Conservation (phyloP, 1,140 invertebrate genomes). For the Drosophila asahinai region DNA sequence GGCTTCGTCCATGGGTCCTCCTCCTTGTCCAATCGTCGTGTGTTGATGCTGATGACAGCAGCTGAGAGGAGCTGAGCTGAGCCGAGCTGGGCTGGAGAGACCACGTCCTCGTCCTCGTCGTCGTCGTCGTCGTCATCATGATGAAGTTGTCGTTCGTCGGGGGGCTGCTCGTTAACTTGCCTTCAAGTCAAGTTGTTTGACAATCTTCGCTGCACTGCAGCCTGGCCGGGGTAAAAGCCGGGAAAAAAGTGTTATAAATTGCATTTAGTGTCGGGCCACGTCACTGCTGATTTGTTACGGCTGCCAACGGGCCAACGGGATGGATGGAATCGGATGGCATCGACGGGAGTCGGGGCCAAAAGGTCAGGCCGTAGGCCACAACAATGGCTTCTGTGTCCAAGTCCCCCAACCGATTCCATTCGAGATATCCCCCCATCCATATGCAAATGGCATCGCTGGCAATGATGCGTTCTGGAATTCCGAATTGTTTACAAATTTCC, state of each 20-base stretch:
- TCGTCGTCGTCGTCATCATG: slow-evolving; percentile 40
- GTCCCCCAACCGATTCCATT: not conserved
- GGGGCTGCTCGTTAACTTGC: slow-evolving; percentile 78
- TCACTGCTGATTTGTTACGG: slow-evolving; percentile 81
- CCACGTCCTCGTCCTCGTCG: slow-evolving; percentile 9
- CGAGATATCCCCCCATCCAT: slow-evolving; percentile 17
- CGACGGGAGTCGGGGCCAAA: slow-evolving; percentile 31
- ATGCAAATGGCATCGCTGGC: slow-evolving; percentile 59
- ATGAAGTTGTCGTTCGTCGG: slow-evolving; percentile 70
- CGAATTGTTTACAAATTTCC: slow-evolving; percentile 82
- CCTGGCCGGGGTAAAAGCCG: not conserved
- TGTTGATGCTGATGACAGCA: slow-evolving; percentile 72
- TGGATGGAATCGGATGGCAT: slow-evolving; percentile 7
- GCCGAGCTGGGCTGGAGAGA: slow-evolving; percentile 15
- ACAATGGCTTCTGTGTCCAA: slow-evolving; percentile 30
- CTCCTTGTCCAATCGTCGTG: slow-evolving; percentile 48
- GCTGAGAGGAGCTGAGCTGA: slow-evolving; percentile 5
- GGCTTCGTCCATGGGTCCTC: slow-evolving; percentile 11
- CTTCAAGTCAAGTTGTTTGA: slow-evolving; percentile 79
- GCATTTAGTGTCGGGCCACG: slow-evolving; percentile 77
- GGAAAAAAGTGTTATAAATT: slow-evolving; percentile 79
- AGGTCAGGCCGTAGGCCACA: slow-evolving; percentile 57
- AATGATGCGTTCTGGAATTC: slow-evolving; percentile 56
- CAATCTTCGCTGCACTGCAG: slow-evolving; percentile 52
- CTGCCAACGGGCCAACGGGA: slow-evolving; percentile 47